A percentile compares a stretch with the other conserved stretches of the same genome.
These are phyloP conservation scores for Zaprionus ghesquierei DNA, from an alignment of 1,140 invertebrate species.

Conservation along the genomic window DNA sequence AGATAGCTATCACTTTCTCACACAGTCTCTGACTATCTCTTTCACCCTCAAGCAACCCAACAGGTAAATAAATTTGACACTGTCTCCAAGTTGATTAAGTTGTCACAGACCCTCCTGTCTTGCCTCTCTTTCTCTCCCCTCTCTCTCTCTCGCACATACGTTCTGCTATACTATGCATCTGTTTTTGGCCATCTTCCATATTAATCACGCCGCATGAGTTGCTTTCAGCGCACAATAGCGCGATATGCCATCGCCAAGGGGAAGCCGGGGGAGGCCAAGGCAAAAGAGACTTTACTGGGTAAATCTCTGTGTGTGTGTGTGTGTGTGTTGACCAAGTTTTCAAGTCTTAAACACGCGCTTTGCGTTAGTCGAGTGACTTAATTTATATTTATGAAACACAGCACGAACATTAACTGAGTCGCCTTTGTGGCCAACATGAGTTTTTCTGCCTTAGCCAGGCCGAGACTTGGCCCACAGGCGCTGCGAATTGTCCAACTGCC, in stretches of 20 bases:
- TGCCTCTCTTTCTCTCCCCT: background rate
- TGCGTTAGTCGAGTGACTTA: conserved; percentile 75
- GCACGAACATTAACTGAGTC: conserved; percentile 47
- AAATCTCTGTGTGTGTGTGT: too few species aligned
- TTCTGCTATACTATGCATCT: conserved; percentile 15
- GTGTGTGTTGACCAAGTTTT: conserved; percentile 61
- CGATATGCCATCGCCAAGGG: conserved; percentile 46
- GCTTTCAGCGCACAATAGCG: conserved; percentile 72
- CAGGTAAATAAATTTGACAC: background rate
- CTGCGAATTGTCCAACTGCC: conserved; percentile 49
- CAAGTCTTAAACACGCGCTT: conserved; percentile 33
- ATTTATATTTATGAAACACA: conserved; percentile 78
- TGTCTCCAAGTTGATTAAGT: conserved; percentile 51
- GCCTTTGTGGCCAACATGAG: conserved; percentile 23
- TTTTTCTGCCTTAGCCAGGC: background rate
- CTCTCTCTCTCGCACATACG: conserved; percentile 1
- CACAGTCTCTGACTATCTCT: background rate
- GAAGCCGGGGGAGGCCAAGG: background rate
- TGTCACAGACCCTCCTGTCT: conserved; percentile 31
- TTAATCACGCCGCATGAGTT: conserved; percentile 73
- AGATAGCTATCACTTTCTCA: background rate
- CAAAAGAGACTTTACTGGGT: conserved; percentile 15
- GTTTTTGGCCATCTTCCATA: conserved; percentile 72
- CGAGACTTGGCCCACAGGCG: conserved; percentile 34
- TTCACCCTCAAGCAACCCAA: background rate